Evolutionary conservation across 2,797 vertebrate species (phyloP).

Genomic region (Fratercula arctica): DNA sequence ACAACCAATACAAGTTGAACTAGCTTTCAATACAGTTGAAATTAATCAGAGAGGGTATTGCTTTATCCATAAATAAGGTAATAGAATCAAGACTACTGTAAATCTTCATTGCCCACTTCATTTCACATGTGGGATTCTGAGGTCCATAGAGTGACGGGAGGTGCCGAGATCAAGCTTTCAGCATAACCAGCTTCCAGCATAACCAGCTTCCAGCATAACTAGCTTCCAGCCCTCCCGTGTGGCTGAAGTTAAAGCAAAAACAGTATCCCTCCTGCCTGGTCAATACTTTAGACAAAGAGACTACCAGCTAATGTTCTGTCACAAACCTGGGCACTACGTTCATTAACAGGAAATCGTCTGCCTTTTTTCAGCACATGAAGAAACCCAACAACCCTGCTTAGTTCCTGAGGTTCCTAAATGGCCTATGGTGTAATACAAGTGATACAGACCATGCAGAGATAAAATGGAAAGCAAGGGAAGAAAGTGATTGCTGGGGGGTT

Average conservation of each 20-base stretch:
- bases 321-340: accelerated
- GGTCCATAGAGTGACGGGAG: background rate
- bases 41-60: background rate
- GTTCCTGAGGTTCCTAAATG: background rate
- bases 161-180: background rate
- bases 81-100: background rate
- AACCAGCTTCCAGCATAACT: background rate
- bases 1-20: background rate
- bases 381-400: background rate
- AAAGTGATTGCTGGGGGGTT: background rate
- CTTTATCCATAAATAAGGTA: background rate
- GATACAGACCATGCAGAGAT: background rate
- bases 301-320: background rate
- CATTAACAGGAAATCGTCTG: background rate
- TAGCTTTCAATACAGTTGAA: background rate
- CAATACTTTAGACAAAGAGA: background rate
- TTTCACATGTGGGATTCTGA: background rate
- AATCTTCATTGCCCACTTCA: background rate
- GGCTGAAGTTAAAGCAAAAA: background rate
- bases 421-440: background rate
- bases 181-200: background rate
- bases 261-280: background rate
- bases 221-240: background rate
- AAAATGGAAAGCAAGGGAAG: background rate
- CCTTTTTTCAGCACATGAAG: background rate